A percentile compares a stretch with the other conserved stretches of the same genome.
phyloP scores from a whole-genome alignment of 2,797 vertebrate genomes.

The Takifugu ocellatus region DNA sequence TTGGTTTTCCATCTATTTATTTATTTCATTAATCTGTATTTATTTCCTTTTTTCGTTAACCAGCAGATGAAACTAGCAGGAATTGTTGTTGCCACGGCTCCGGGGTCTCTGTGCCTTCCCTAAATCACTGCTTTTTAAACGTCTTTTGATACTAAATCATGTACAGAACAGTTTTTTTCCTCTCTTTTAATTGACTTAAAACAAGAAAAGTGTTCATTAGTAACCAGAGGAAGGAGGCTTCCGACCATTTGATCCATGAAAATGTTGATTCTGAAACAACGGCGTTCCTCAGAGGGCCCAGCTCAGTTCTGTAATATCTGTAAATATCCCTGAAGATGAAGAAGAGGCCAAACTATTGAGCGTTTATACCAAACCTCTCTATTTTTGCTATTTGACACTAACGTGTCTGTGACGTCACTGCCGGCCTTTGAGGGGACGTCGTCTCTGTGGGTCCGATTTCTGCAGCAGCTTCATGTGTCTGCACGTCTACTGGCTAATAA shows the following conservation, averaged over 20 bases:
- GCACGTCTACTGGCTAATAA: slow-evolving; percentile 41
- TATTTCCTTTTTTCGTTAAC: slow-evolving; percentile 1
- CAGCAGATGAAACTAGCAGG: slow-evolving; percentile 5
- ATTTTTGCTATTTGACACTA: slow-evolving; percentile 99
- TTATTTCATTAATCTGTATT: too few species aligned
- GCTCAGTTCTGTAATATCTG: slow-evolving; percentile 43
- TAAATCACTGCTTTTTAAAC: slow-evolving; percentile 16
- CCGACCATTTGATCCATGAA: not conserved
- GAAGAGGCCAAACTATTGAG: slow-evolving; percentile 88
- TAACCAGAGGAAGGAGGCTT: not conserved
- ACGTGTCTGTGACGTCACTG: slow-evolving; percentile 74
- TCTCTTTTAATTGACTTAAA: too few species aligned
- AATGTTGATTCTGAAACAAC: not conserved
- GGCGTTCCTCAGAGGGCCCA: not conserved
- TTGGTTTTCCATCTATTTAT: too few species aligned
- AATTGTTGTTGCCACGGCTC: slow-evolving; percentile 8
- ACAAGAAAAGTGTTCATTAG: too few species aligned
- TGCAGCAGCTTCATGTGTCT: slow-evolving; percentile 47
- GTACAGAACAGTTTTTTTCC: too few species aligned
- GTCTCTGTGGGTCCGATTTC: slow-evolving; percentile 51
- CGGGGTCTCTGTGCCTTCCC: slow-evolving; percentile 69
- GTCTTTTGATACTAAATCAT: not conserved
- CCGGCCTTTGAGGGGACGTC: slow-evolving; percentile 72
- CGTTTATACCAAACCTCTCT: slow-evolving; percentile 96
- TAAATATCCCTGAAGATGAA: slow-evolving; percentile 82